These are phyloP conservation scores for Urophycis tenuis DNA, from an alignment of 2,797 vertebrate genomes.

Conservation along the genomic window DNA sequence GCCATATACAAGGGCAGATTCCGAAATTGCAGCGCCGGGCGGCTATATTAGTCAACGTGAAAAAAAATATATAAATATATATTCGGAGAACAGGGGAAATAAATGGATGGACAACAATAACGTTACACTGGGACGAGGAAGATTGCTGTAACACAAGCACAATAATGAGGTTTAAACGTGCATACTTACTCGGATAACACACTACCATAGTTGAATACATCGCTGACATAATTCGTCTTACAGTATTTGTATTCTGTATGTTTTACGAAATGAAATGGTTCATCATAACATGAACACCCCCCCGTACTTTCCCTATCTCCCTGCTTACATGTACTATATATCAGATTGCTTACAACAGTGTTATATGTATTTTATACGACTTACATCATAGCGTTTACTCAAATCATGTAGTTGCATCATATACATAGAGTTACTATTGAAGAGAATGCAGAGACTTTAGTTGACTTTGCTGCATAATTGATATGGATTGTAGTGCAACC, in stretches of 20 bases:
- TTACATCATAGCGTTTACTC: background rate
- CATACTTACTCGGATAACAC: background rate
- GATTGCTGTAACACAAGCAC: background rate
- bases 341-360: background rate
- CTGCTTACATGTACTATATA: background rate
- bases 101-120: conserved; percentile 56
- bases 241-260: background rate
- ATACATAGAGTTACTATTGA: background rate
- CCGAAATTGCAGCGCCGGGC: conserved; percentile 71
- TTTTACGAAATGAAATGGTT: background rate
- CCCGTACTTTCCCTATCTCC: background rate
- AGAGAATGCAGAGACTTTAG: background rate
- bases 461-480: background rate
- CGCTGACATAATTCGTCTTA: background rate
- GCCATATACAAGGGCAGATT: conserved; percentile 75
- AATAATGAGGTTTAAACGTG: background rate
- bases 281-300: background rate
- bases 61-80: conserved; percentile 42
- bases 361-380: background rate
- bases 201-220: background rate
- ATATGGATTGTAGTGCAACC: background rate
- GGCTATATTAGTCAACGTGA: conserved; percentile 58
- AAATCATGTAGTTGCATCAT: background rate
- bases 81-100: conserved; percentile 48
- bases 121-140: conserved; percentile 42